Percentiles rank a stretch among this genome's conserved stretches.
phyloP scores from a whole-genome alignment of 1,140 invertebrate genomes.

The Temnothorax curvispinosus region DNA sequence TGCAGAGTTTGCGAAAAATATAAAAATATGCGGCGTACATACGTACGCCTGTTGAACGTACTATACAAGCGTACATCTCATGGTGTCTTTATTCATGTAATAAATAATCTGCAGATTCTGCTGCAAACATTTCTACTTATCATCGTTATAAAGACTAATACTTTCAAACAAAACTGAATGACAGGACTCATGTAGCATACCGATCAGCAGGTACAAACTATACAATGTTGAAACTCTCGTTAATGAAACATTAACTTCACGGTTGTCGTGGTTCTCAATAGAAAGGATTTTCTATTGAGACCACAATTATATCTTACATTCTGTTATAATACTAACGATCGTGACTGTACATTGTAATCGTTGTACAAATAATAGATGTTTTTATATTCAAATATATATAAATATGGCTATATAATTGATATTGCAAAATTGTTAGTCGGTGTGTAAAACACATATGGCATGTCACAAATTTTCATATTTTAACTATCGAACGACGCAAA shows the following conservation, averaged over 20 bases:
- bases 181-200: conserved; percentile 80
- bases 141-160: conserved; percentile 49
- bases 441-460: conserved; percentile 44
- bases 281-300: not conserved
- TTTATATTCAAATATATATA: conserved; percentile 25
- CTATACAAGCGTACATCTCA: conserved; percentile 92
- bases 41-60: conserved; percentile 89
- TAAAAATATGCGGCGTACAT: conserved; percentile 93
- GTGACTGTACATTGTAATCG: conserved; percentile 28
- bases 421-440: conserved; percentile 48
- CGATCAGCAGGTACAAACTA: conserved; percentile 77
- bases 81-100: conserved; percentile 80
- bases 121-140: conserved; percentile 43
- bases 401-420: conserved; percentile 11
- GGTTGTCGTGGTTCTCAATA: not conserved
- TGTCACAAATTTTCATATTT: conserved; percentile 55
- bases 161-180: conserved; percentile 70
- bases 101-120: conserved; percentile 21
- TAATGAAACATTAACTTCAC: conserved; percentile 10
- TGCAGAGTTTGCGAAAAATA: conserved; percentile 91
- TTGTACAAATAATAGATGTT: conserved; percentile 26
- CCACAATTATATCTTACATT: not conserved
- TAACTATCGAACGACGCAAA: not conserved
- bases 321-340: not conserved
- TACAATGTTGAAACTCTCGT: conserved; percentile 12